Percentiles rank a stretch among this genome's conserved stretches.
Evolutionary conservation across 1,140 invertebrate genomes (phyloP).

Genomic region (Drosophila kepulauana): DNA sequence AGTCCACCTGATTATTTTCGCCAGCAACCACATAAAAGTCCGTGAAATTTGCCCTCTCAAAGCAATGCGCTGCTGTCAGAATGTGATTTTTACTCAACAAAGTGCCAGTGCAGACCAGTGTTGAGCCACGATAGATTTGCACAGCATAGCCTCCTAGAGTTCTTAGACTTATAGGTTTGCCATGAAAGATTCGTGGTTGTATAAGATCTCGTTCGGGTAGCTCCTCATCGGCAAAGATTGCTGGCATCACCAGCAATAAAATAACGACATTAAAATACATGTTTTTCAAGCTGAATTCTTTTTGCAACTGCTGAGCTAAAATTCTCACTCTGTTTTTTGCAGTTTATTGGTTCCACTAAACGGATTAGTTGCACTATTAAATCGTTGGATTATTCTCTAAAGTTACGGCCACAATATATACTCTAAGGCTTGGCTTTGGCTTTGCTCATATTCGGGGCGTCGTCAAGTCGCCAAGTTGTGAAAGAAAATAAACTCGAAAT

Average conservation of each 20-base stretch:
- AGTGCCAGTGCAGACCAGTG: slow-evolving; percentile 36
- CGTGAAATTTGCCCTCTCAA: background rate
- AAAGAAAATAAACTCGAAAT: slow-evolving; percentile 6
- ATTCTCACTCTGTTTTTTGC: background rate
- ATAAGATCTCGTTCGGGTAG: background rate
- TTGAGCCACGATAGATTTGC: slow-evolving; percentile 17
- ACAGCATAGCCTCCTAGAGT: slow-evolving; percentile 44
- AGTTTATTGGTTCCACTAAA: slow-evolving; percentile 5
- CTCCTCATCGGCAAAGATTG: background rate
- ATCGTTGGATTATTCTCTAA: slow-evolving; percentile 2
- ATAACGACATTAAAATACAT: slow-evolving; percentile 17
- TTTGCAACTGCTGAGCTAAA: background rate
- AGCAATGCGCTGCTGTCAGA: slow-evolving; percentile 49
- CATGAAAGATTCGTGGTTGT: slow-evolving; percentile 39
- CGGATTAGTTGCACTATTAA: slow-evolving; percentile 31
- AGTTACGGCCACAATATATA: slow-evolving; percentile 3
- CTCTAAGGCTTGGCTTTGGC: slow-evolving; percentile 2
- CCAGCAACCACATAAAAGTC: slow-evolving; percentile 34
- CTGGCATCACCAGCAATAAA: background rate
- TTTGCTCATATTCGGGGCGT: slow-evolving; percentile 47
- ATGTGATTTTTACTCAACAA: slow-evolving; percentile 33
- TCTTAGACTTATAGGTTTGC: background rate
- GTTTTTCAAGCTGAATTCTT: background rate
- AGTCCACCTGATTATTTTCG: background rate
- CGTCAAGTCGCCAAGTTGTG: slow-evolving; percentile 19